Evolutionary conservation across 2,113 vertebrate species (phyloP), one percentile per base, ranked within the genome.

Genomic region (Suricata suricatta): DNA sequence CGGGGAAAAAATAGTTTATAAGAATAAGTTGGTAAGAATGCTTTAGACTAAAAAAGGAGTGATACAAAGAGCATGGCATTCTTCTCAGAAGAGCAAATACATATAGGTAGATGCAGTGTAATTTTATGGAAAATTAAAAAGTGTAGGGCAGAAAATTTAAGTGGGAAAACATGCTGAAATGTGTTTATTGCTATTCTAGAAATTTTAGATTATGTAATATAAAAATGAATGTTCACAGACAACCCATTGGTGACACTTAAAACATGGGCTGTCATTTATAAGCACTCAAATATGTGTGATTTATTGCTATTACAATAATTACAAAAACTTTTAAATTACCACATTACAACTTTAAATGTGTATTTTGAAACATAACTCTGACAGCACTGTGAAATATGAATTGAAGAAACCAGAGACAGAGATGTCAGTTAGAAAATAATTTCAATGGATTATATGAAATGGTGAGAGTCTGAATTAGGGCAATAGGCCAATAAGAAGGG

Each of bases 341-440:
- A 23, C 35, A 88, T 88, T 83, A 44, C 41, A 80, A 74, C 19
- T 47, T 81, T 82, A 54, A 88, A 66, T 69, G 33, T 76, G 23
- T 71, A 79, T 92, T 95, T 92, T 92, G 71, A 88, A 92, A 95
- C 41, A 77, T 76, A 92, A 83, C 3, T 76, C 25, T 94, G 54
- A 83, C 60, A 88, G 50, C 27, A 69, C 5, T 84, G 12, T 72
- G 21, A 76, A 95, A 77, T 50, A 63, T 63, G 23, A 82, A 77
- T 7, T 87, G 23, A 95, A 77, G 16, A 83, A 80, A 66, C 4
- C 44, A 86, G 41, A 87, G 14, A 50, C 13, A 47, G 38, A 79
- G 14, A n/a, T 63, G 16, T 60, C 76, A 52, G 38, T 84, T 74
- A 88, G n/a, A 81, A 90, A 96, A 77, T 60, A 17, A 88, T 83